phyloP scores from a whole-genome alignment of 2,797 vertebrate species.

The Halcyon chelicuti region DNA sequence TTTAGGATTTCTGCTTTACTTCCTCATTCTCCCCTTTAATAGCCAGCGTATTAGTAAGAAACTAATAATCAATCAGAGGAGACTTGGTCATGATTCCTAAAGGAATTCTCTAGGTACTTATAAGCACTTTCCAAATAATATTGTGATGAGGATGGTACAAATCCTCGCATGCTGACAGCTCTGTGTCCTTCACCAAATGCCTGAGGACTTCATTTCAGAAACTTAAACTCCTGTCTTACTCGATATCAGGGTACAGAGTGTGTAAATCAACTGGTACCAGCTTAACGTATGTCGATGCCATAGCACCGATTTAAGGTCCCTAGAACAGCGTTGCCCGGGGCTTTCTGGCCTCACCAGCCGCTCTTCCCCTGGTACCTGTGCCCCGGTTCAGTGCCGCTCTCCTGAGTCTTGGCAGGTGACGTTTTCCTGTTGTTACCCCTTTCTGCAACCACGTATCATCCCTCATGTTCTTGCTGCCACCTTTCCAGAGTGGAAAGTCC shows the following conservation, averaged over 20 bases:
- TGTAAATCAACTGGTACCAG: background rate
- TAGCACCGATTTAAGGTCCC: background rate
- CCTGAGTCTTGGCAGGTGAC: background rate
- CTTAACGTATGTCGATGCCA: accelerated
- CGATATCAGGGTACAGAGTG: background rate
- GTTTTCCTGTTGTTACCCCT: background rate
- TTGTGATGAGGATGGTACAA: background rate
- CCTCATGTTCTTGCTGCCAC: accelerated
- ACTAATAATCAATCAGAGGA: background rate
- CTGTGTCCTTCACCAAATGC: background rate
- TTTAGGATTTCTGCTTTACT: background rate
- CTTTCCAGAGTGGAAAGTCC: background rate
- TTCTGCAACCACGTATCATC: background rate
- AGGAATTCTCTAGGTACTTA: background rate
- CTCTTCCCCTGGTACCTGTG: no score
- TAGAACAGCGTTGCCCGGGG: background rate
- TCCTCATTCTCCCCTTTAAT: background rate
- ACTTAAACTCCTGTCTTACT: background rate
- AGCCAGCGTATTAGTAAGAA: background rate
- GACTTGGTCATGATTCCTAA: background rate
- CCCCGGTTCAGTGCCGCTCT: background rate
- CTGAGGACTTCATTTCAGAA: background rate
- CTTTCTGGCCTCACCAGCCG: background rate
- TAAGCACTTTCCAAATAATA: background rate
- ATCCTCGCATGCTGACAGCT: background rate